Evolutionary conservation across 2,888 invertebrate species (phyloP), one percentile per base, ranked within the genome.

Genomic region (Drosophila longiperda): DNA sequence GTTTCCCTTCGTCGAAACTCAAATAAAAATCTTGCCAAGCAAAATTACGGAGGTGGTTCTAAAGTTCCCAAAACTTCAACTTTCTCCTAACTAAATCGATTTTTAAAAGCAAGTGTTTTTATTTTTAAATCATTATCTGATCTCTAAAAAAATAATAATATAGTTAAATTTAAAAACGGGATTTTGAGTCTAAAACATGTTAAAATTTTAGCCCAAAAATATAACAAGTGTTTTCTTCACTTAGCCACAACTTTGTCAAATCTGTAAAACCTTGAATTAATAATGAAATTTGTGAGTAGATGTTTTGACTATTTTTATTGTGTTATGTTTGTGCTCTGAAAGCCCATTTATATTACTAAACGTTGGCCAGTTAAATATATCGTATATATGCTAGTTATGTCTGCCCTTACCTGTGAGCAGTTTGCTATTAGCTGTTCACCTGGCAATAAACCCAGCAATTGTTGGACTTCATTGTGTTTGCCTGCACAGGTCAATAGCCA

Each of bases 401-500:
- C 7, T 7, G 17, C 9, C 34, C 9, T 33, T 20, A 80, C 76
- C 80, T 71, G 77, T 61, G 48, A 49, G 45, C 38, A 42, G 38
- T 29, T 40, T 9, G n/a, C n/a, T 9, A n/a, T n/a, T 40, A 34
- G 17, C 15, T 40, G 45, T 7, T 20, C 15, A 8, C 33, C 6
- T 15, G n/a, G 29, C 34, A 55, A 64, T 64, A 69, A 50, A 23
- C 38, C 8, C 49, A 38, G 34, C 57, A 32, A 52, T 74, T 52
- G 69, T 33, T 32, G 32, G 69, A 63, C 38, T 75, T 57, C 29
- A 8, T 33, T 32, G 15, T 2, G 54, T 45, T 26, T 26, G 15
- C 26, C 53, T 9, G 33, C 33, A 38, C 55, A 40, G 70, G 71
- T 75, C 73, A 74, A 75, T 63, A 55, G 75, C 54, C 74, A 75